Evolutionary conservation across 2,888 invertebrate species (phyloP).

Genomic region (Protodeltote pygarga): DNA sequence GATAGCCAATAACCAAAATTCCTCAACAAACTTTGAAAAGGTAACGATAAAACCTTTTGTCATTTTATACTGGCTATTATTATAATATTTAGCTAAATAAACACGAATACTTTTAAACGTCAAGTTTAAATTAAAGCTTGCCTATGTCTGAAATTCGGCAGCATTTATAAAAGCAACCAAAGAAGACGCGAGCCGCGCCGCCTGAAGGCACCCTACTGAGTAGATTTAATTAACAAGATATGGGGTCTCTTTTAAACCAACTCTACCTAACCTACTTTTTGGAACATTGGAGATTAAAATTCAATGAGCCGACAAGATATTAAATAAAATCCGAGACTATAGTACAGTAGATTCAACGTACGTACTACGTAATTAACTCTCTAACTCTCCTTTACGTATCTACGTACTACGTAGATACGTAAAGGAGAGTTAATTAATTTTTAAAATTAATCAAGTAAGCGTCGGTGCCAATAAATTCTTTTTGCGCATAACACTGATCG

Average conservation of each 20-base stretch:
- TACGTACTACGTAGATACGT: slow-evolving; percentile 53
- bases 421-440: slow-evolving; percentile 53
- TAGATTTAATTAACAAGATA: slow-evolving; percentile 87
- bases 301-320: slow-evolving; percentile 77
- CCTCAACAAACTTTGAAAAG: slow-evolving; percentile 40
- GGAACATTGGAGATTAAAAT: slow-evolving; percentile 82
- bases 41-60: slow-evolving; percentile 54
- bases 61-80: slow-evolving; percentile 54
- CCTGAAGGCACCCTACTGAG: slow-evolving; percentile 79
- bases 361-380: too few species aligned
- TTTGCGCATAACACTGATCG: slow-evolving; percentile 52
- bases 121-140: slow-evolving; percentile 82
- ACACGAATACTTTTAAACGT: slow-evolving; percentile 66
- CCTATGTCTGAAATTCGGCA: slow-evolving; percentile 81
- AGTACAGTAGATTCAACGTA: too few species aligned
- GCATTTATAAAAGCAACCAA: slow-evolving; percentile 72
- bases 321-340: slow-evolving; percentile 66
- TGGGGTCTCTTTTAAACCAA: slow-evolving; percentile 83
- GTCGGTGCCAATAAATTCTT: slow-evolving; percentile 54
- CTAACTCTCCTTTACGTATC: too few species aligned
- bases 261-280: slow-evolving; percentile 81
- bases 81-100: slow-evolving; percentile 64
- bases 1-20: slow-evolving; percentile 30
- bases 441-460: slow-evolving; percentile 50
- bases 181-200: slow-evolving; percentile 68